phyloP scores from a whole-genome alignment of 2,797 vertebrate species.

The Sardinella longiceps region DNA sequence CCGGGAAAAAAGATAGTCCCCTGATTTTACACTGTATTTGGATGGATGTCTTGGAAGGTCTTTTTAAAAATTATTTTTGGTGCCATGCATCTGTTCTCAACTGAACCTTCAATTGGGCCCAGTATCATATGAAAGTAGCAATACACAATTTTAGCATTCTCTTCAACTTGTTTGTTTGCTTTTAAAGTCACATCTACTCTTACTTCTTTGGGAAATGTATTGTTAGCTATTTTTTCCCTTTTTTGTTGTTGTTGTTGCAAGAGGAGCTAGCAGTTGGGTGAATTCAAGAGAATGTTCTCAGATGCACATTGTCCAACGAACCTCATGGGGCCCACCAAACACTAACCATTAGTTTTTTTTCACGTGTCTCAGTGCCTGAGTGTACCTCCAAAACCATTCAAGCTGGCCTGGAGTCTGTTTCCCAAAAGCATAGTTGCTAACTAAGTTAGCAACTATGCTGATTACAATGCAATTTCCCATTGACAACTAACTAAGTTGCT shows the following conservation, averaged over 20 bases:
- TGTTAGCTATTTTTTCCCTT: not conserved
- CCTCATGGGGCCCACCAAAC: slow-evolving; percentile 56
- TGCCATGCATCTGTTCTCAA: slow-evolving; percentile 36
- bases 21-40: slow-evolving; percentile 40
- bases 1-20: slow-evolving; percentile 26
- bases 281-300: slow-evolving; percentile 26
- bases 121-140: slow-evolving; percentile 51
- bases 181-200: slow-evolving; percentile 2
- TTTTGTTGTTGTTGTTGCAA: slow-evolving; percentile 15
- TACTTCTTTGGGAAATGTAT: not conserved
- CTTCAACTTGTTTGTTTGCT: slow-evolving; percentile 26
- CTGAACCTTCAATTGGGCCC: slow-evolving; percentile 40
- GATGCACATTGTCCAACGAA: slow-evolving; percentile 48
- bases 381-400: slow-evolving; percentile 44
- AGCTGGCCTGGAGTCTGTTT: slow-evolving; percentile 28
- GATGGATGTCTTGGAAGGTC: slow-evolving; percentile 32
- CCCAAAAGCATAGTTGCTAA: too few relatives aligned
- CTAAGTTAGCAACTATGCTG: too few relatives aligned
- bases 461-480: too few relatives aligned
- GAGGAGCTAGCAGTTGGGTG: not conserved
- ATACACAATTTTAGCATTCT: slow-evolving; percentile 47
- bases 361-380: slow-evolving; percentile 50
- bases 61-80: slow-evolving; percentile 36
- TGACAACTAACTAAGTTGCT: too few relatives aligned
- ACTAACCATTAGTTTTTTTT: slow-evolving; percentile 49